Conservation (phyloP, 2,888 invertebrate species). For the Tyria jacobaeae region DNA sequence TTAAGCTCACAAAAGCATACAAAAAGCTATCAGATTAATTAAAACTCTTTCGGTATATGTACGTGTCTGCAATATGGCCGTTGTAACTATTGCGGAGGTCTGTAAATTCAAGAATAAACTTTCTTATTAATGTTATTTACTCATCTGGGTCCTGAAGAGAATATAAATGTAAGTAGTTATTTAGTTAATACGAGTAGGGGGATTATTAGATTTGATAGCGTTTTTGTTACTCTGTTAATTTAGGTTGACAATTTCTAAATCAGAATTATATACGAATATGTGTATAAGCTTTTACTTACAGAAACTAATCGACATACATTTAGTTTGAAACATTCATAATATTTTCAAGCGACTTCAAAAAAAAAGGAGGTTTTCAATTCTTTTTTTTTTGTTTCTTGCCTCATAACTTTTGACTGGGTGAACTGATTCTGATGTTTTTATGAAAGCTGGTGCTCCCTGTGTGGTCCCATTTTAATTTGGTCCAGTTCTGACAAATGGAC, state of each 20-base stretch:
- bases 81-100: slow-evolving; percentile 29
- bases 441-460: too few relatives aligned
- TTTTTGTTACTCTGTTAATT: slow-evolving; percentile 8
- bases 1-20: background rate
- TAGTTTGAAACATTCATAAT: background rate
- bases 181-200: slow-evolving; percentile 23
- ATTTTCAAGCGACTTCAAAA: too few relatives aligned
- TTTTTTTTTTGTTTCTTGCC: too few relatives aligned
- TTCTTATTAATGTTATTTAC: slow-evolving; percentile 44
- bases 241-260: background rate
- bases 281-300: background rate
- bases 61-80: slow-evolving; percentile 11
- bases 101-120: slow-evolving; percentile 35
- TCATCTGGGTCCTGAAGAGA: slow-evolving; percentile 27
- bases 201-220: slow-evolving; percentile 27
- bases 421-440: too few relatives aligned
- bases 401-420: too few relatives aligned
- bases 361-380: too few relatives aligned
- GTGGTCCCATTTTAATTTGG: too few relatives aligned
- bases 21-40: background rate
- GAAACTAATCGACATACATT: background rate
- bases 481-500: too few relatives aligned
- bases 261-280: background rate
- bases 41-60: slow-evolving; percentile 1
- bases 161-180: slow-evolving; percentile 34